phyloP scores from a whole-genome alignment of 2,888 invertebrate species.

The Drosophila siamana region DNA sequence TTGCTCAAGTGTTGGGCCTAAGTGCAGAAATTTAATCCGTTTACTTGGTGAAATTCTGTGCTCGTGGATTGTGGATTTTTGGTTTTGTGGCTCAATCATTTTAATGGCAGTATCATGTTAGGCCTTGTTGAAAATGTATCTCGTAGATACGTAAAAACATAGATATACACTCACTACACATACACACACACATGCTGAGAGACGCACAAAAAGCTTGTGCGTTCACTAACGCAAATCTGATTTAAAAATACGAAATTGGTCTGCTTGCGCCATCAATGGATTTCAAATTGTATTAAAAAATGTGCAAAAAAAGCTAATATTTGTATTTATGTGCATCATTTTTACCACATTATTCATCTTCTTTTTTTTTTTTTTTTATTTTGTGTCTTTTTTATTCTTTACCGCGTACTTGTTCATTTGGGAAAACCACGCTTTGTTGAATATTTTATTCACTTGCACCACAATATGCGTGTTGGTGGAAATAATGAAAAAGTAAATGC shows the following conservation, averaged over 20 bases:
- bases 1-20: conserved; percentile 5
- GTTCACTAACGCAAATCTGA: conserved; percentile 21
- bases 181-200: not conserved
- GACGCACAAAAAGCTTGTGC: conserved; percentile 1
- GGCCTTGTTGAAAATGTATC: conserved; percentile 54
- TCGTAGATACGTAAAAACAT: conserved; percentile 32
- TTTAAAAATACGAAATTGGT: conserved; percentile 24
- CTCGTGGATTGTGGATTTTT: conserved; percentile 62
- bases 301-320: conserved; percentile 27
- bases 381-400: no score
- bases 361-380: not conserved
- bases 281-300: conserved; percentile 12
- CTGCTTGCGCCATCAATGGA: conserved; percentile 6
- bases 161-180: conserved; percentile 1
- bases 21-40: conserved; percentile 72
- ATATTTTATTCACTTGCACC: conserved; percentile 19
- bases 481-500: conserved; percentile 20
- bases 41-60: conserved; percentile 58
- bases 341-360: not conserved
- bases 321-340: conserved; percentile 10
- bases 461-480: not conserved
- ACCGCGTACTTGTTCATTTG: conserved; percentile 13
- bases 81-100: conserved; percentile 74
- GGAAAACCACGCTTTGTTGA: conserved; percentile 35
- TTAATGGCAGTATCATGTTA: conserved; percentile 74